Evolutionary conservation across 2,888 invertebrate species (phyloP), one percentile per base, ranked within the genome.

Genomic region (Lasioglossum marginatum): DNA sequence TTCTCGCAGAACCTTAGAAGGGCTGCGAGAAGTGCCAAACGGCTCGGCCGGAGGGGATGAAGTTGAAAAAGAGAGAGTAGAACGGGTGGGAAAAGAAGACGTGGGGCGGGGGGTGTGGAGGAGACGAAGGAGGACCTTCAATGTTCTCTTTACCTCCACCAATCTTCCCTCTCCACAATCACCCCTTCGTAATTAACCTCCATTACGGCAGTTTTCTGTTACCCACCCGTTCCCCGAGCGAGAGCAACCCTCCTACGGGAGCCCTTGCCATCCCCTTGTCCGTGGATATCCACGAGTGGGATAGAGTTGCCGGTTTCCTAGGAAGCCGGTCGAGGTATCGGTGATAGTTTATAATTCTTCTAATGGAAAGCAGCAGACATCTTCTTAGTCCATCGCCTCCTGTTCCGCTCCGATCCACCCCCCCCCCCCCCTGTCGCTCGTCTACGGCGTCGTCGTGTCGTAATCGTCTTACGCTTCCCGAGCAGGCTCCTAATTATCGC

Each of bases 121-220:
- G n/a, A 68, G 70, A 70, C 63, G 66, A 85, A 87, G 31, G 70
- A 70, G 70, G 40, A 88, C 83, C 82, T 82, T 72, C 85, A 77
- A 87, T 86, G 70, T 77, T 87, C 83, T 82, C 81, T 85, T 79
- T 75, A 77, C 81, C 82, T 77, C 83, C 82, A 78, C 79, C 86
- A 76, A 86, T 85, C 86, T 80, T 82, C 84, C 85, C 85, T 79
- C 83, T 86, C 87, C 79, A 82, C 90, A 92, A 89, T 88, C 87
- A 85, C 83, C 89, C 87, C 82, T 89, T 88, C 85, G 88, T 92
- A 92, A 93, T 93, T 93, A 93, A 93, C 92, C 90, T 89, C 92
- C 88, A 92, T 92, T 92, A 93, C 89, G 82, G 88, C 83, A 92
- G 90, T 89, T 90, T 92, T 92, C 90, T 87, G 82, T 87, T 81